phyloP scores from a whole-genome alignment of 2,797 vertebrate genomes.

The Rousettus madagascariensis region DNA sequence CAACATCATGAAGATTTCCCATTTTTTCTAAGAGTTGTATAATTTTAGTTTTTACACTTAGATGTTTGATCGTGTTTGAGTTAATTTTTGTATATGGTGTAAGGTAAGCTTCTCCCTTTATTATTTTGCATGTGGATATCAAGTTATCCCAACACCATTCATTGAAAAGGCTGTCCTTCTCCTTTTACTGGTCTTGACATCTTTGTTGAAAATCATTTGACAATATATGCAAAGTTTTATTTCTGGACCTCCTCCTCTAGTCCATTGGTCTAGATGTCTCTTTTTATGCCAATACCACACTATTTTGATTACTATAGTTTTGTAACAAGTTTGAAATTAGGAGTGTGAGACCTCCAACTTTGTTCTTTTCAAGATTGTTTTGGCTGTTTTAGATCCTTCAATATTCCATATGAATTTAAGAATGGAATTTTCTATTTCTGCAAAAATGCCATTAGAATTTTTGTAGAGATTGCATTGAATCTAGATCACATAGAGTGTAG shows the following conservation, averaged over 20 bases:
- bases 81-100: background rate
- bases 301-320: background rate
- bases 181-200: background rate
- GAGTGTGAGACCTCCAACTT: background rate
- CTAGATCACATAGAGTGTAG: background rate
- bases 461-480: background rate
- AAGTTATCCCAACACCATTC: background rate
- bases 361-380: background rate
- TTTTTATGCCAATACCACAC: background rate
- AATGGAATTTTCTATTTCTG: background rate
- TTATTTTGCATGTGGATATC: background rate
- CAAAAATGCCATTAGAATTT: background rate
- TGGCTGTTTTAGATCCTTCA: background rate
- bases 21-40: background rate
- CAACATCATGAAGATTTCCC: background rate
- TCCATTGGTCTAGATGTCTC: background rate
- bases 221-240: background rate
- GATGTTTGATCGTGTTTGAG: background rate
- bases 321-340: background rate
- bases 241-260: background rate
- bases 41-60: background rate
- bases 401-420: background rate
- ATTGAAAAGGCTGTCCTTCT: background rate
- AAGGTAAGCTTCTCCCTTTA: background rate
- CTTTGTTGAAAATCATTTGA: background rate